Percentiles rank a stretch among this genome's conserved stretches.
Conservation (phyloP, 1,140 invertebrate genomes). For the Anoplophora glabripennis region DNA sequence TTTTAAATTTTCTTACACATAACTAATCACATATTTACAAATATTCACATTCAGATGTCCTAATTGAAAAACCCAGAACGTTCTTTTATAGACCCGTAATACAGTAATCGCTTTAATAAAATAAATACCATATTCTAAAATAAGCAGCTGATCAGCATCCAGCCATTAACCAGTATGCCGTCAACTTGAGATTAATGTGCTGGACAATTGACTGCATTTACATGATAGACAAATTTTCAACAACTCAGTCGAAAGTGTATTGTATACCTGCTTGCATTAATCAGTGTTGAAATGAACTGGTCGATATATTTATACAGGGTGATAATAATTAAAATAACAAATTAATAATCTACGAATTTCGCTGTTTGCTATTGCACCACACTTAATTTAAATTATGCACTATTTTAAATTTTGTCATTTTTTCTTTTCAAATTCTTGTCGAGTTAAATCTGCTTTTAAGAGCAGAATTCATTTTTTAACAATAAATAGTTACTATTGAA, state of each 20-base stretch:
- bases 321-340: background rate
- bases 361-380: too few species aligned
- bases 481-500: too few species aligned
- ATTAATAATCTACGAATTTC: too few species aligned
- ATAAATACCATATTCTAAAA: slow-evolving; percentile 33
- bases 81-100: slow-evolving; percentile 45
- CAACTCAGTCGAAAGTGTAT: background rate
- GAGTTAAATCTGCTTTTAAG: too few species aligned
- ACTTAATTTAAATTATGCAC: too few species aligned
- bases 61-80: slow-evolving; percentile 42
- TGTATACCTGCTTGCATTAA: background rate
- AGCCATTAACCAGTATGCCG: background rate
- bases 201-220: background rate
- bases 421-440: too few species aligned
- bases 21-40: slow-evolving; percentile 49
- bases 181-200: background rate
- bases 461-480: too few species aligned
- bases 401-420: too few species aligned
- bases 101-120: slow-evolving; percentile 35
- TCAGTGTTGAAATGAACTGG: slow-evolving; percentile 2
- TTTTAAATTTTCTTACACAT: slow-evolving; percentile 49
- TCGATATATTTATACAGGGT: background rate
- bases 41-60: slow-evolving; percentile 48
- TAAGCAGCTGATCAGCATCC: slow-evolving; percentile 6
- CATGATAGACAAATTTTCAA: background rate